Evolutionary conservation across 2,797 vertebrate genomes (phyloP).

Genomic region (Nyctibius grandis): DNA sequence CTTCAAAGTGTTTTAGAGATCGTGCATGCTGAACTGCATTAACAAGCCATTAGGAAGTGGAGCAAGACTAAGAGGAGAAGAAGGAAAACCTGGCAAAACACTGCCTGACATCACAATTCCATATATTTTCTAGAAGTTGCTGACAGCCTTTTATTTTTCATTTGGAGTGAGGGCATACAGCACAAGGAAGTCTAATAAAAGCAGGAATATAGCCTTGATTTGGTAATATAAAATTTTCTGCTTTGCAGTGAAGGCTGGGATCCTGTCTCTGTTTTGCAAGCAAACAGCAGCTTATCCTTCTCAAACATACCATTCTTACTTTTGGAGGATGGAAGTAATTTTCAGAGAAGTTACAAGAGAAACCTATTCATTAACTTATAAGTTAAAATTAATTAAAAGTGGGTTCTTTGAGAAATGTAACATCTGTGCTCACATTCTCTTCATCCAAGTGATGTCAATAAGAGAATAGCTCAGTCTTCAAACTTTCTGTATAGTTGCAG

Average conservation of each 20-base stretch:
- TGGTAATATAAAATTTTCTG: neutral
- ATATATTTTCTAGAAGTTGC: neutral
- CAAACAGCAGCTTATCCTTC: neutral
- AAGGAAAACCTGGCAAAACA: neutral
- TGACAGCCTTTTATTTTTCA: neutral
- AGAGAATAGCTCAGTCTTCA: constrained; percentile 10
- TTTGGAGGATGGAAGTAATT: neutral
- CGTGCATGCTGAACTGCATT: rapidly evolving
- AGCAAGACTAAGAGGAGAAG: neutral
- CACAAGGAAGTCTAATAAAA: neutral
- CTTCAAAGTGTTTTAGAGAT: neutral
- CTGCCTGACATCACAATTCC: neutral
- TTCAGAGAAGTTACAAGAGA: neutral
- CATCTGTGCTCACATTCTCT: neutral
- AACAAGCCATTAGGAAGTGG: neutral
- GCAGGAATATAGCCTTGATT: neutral
- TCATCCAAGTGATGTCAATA: neutral
- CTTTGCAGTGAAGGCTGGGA: neutral
- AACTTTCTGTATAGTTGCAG: constrained; percentile 27
- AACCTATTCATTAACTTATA: neutral
- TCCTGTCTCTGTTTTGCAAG: neutral
- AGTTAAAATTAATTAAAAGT: constrained; percentile 43
- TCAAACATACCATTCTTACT: neutral
- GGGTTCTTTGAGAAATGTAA: constrained; percentile 33
- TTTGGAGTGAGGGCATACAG: neutral